Percentiles rank a stretch among this genome's conserved stretches.
Evolutionary conservation across 2,113 vertebrate species (phyloP).

Genomic region (Indicator indicator): DNA sequence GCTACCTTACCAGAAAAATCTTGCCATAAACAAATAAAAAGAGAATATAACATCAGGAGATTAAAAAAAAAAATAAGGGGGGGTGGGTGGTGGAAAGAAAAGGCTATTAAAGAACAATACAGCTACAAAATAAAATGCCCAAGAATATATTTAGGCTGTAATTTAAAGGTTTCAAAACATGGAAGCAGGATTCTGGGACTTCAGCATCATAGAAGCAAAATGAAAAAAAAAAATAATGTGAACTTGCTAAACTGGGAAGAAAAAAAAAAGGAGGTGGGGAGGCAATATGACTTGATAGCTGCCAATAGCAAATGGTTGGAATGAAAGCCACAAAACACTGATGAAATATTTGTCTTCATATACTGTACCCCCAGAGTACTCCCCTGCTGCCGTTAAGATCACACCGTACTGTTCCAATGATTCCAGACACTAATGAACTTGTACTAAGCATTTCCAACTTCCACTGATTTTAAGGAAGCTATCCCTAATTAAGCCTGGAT

Average conservation of each 20-base stretch:
- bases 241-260: background rate
- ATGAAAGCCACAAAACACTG: background rate
- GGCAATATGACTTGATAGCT: background rate
- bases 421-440: background rate
- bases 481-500: background rate
- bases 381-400: background rate
- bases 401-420: background rate
- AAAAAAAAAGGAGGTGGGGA: fast-evolving
- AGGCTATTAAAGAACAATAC: background rate
- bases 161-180: background rate
- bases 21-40: background rate
- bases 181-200: background rate
- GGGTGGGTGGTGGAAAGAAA: background rate
- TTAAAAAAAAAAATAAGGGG: background rate
- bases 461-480: background rate
- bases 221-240: background rate
- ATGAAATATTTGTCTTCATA: background rate
- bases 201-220: background rate
- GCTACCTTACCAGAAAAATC: background rate
- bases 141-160: background rate
- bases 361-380: background rate
- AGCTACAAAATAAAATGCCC: background rate
- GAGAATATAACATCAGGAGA: background rate
- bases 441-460: background rate
- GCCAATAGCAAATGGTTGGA: background rate